Base-by-base conservation (phyloP, 1,140 invertebrate species). In the Holotrichia oblita region DNA sequence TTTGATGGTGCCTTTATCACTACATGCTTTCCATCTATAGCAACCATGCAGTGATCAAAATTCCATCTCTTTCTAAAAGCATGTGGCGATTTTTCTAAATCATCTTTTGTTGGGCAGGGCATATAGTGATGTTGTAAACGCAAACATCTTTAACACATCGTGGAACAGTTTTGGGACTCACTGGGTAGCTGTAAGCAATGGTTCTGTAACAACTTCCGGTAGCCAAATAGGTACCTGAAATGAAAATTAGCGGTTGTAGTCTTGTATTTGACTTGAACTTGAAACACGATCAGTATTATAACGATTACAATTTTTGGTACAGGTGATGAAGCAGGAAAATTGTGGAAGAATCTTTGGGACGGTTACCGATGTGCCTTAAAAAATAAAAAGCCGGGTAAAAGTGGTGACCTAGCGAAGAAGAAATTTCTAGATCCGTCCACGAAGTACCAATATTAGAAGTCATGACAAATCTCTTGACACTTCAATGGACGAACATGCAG, bases 401-500 rank as follows among this genome's bases (percentile, higher is more conserved):
- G 48, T 73, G 72, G 77, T 78, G 77, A 42, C 40, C 41, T 69
- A 55, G 69, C 27, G 17, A 69, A 64, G 22, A 42, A 44, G 40
- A 40, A 72, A 12, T 79, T 74, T 74, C 77, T 73, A 55, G 72
- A 78, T 12, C 40, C 72, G 72, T 20, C 72, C 77, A 48, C 72
- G 69, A 17, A 48, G 24, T n/a, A 74, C 69, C 41, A 78, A 79
- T 55, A 22, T 79, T 17, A 27, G 17, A 17, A 40, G 69, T 73
- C 9, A 44, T 14, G 48, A 75, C 73, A 69, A 79, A 78, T 48
- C 27, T 34, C 27, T 34, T 34, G 27, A 34, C 27, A 34, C 44
- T 48, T 14, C 44, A 48, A 48, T 48, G 44, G n/a, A 17, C 44
- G 7, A 48, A 48, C 44, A 10, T 48, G 44, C n/a, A 48, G n/a